A percentile compares a stretch with the other conserved stretches of the same genome.
These are phyloP conservation scores for Corythornis vintsioides DNA, from an alignment of 2,113 vertebrate genomes.

Conservation along the genomic window DNA sequence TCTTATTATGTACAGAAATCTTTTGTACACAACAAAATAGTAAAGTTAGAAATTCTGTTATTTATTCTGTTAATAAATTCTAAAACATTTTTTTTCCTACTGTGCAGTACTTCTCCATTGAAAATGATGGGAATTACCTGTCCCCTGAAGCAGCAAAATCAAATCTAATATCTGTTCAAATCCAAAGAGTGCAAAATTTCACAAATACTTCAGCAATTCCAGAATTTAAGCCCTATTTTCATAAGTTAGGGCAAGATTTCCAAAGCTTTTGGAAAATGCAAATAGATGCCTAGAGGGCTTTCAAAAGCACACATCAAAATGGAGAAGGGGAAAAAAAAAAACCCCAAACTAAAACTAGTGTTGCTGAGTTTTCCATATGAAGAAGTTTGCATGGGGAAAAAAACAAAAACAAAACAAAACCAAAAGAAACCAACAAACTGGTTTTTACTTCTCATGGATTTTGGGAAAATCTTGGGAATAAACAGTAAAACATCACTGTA, in stretches of 20 bases:
- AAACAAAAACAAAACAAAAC: no score
- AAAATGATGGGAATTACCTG: background rate
- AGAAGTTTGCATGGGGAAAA: slow-evolving; percentile 25
- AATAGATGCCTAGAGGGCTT: slow-evolving; percentile 36
- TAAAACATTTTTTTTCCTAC: background rate
- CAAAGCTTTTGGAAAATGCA: slow-evolving; percentile 47
- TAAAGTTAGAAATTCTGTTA: background rate
- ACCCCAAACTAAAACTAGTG: background rate
- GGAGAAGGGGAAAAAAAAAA: background rate
- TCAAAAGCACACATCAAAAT: slow-evolving; percentile 37
- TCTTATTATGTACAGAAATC: background rate
- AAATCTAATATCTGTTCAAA: background rate
- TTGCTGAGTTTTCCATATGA: slow-evolving; percentile 28
- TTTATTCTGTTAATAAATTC: background rate
- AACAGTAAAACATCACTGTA: background rate
- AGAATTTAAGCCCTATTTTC: slow-evolving; percentile 2
- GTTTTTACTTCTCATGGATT: background rate
- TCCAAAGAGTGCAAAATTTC: slow-evolving; percentile 3
- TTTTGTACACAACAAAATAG: background rate
- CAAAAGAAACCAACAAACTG: no score
- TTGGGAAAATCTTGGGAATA: background rate
- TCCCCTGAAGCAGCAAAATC: slow-evolving; percentile 22
- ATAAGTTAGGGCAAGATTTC: slow-evolving; percentile 26
- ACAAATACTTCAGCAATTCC: background rate
- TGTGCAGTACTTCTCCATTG: background rate